Percentiles rank a stretch among this genome's conserved stretches.
Evolutionary conservation across 2,113 vertebrate species (phyloP).

Genomic region (Dipodomys merriami): DNA sequence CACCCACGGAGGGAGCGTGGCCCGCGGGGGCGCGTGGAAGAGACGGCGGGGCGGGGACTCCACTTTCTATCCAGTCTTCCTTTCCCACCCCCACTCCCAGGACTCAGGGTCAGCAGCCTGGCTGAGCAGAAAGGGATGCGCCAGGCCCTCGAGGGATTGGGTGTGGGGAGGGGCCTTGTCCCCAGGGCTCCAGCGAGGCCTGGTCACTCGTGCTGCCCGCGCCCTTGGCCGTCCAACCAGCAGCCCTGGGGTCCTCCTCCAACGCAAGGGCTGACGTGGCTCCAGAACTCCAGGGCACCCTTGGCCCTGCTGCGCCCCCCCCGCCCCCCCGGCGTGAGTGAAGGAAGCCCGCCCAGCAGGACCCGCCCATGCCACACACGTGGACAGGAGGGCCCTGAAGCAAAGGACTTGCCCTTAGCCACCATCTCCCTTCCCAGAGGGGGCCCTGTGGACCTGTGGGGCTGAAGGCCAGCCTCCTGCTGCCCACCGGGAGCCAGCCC

Average conservation of each 20-base stretch:
- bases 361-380: background rate
- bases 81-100: constrained; percentile 7
- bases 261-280: constrained; percentile 40
- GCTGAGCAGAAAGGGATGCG: background rate
- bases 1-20: constrained; percentile 77
- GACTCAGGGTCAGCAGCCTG: background rate
- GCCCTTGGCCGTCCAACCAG: background rate
- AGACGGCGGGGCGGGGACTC: constrained; percentile 29
- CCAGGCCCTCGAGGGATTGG: background rate
- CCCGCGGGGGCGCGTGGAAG: constrained; percentile 70
- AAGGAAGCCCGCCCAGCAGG: background rate
- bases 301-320: background rate
- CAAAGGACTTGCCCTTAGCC: rapidly evolving
- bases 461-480: background rate
- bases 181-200: background rate
- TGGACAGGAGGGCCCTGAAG: background rate
- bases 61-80: constrained; percentile 65
- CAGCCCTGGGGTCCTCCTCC: constrained; percentile 36
- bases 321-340: background rate
- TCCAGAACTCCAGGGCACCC: constrained; percentile 8
- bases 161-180: background rate
- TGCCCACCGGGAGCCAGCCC: background rate
- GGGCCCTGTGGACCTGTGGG: background rate
- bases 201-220: background rate
- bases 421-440: background rate